Conservation (phyloP, 30 jellyfish, hydroid and myxozoan genomes). For the Aurelia sp. region DNA sequence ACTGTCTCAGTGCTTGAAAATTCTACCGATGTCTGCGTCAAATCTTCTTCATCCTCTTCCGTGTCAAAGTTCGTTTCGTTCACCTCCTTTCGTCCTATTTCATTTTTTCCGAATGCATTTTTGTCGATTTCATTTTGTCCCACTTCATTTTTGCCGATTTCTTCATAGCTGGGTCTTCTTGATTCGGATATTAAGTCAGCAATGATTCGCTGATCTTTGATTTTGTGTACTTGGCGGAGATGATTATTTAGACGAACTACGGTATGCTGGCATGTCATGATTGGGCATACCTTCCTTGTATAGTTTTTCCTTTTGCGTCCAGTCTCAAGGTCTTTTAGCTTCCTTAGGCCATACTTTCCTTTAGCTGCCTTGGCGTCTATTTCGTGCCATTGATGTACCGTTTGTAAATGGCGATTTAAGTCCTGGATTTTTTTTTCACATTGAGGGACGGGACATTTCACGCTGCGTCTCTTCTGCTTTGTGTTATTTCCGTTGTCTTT, state of each 20-base stretch:
- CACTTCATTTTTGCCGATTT: no score
- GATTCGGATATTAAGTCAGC: neutral
- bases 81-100: no score
- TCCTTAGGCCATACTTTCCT: conserved; percentile 6
- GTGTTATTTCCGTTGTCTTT: neutral
- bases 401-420: neutral
- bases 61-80: neutral
- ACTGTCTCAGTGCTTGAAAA: neutral
- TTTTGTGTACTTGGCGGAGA: neutral
- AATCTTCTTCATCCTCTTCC: neutral
- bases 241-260: neutral
- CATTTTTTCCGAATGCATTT: no score
- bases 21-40: neutral
- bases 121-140: no score
- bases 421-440: neutral
- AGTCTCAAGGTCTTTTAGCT: neutral
- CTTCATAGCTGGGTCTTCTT: neutral
- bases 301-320: conserved; percentile 4
- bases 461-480: neutral
- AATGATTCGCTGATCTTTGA: neutral
- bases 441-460: neutral
- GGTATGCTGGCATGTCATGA: no score
- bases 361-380: conserved; percentile 8
- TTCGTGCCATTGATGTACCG: conserved; percentile 5
- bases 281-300: neutral